phyloP scores from a whole-genome alignment of 2,888 invertebrate species.

The Cyrtodaria siliqua region DNA sequence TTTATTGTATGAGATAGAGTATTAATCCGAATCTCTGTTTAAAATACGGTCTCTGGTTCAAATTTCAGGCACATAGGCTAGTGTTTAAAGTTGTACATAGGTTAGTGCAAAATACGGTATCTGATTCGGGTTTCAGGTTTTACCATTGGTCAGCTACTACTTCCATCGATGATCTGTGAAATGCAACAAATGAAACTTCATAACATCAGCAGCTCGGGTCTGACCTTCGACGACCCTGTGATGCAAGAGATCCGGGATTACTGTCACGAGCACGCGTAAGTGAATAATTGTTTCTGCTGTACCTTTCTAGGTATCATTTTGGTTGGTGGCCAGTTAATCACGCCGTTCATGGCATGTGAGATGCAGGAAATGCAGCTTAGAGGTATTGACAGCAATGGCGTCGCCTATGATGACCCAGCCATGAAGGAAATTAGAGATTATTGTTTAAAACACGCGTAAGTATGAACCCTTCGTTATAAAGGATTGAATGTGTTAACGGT shows the following conservation, averaged over 20 bases:
- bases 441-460: slow-evolving; percentile 30
- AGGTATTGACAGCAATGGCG: slow-evolving; percentile 4
- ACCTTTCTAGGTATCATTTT: too few relatives aligned
- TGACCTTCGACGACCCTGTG: slow-evolving; percentile 9
- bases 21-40: too few relatives aligned
- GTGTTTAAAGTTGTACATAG: too few relatives aligned
- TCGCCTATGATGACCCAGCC: slow-evolving; percentile 12
- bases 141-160: slow-evolving; percentile 33
- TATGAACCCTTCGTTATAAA: not conserved
- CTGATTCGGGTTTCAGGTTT: too few relatives aligned
- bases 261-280: slow-evolving; percentile 3
- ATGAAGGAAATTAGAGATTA: slow-evolving; percentile 39
- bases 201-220: slow-evolving; percentile 1
- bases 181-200: slow-evolving; percentile 44
- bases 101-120: too few relatives aligned
- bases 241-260: slow-evolving; percentile 41
- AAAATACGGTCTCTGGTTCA: too few relatives aligned
- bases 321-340: slow-evolving; percentile 34
- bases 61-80: too few relatives aligned
- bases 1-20: too few relatives aligned
- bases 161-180: slow-evolving; percentile 40
- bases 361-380: slow-evolving; percentile 42
- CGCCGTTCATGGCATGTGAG: slow-evolving; percentile 39
- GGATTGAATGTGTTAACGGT: too few relatives aligned
- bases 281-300: too few relatives aligned